Conservation (phyloP, 2,888 invertebrate species). For the Drosophila barbarae region DNA sequence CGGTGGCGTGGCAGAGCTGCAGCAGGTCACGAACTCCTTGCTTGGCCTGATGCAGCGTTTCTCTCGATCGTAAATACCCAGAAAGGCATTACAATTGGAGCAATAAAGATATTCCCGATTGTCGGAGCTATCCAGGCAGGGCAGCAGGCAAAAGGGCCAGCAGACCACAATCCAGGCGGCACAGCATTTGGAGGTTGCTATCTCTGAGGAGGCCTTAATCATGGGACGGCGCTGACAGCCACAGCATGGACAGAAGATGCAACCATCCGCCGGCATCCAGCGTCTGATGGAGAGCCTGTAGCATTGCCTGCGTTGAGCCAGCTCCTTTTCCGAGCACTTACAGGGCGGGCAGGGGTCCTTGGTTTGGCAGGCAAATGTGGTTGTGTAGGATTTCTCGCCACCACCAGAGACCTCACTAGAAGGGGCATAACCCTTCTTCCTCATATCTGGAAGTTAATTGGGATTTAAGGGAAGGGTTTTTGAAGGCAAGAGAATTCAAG, state of each 20-base stretch:
- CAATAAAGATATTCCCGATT: constrained; percentile 76
- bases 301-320: constrained; percentile 35
- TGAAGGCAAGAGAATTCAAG: rapidly evolving
- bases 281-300: constrained; percentile 75
- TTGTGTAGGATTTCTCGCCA: background rate
- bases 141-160: constrained; percentile 79
- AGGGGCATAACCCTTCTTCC: background rate
- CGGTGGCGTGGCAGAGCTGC: constrained; percentile 1
- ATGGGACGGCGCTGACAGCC: constrained; percentile 68
- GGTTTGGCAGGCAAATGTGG: background rate
- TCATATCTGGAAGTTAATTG: background rate
- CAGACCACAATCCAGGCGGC: constrained; percentile 56
- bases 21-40: constrained; percentile 56
- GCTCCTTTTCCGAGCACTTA: constrained; percentile 3
- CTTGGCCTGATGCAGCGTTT: constrained; percentile 74
- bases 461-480: background rate
- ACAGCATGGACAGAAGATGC: constrained; percentile 77
- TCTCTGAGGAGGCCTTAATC: constrained; percentile 66
- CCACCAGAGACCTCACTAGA: background rate
- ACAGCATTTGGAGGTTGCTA: constrained; percentile 55
- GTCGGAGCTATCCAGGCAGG: constrained; percentile 70
- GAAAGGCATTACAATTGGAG: constrained; percentile 72
- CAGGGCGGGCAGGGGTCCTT: background rate
- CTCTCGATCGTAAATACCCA: constrained; percentile 77
- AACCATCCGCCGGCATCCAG: constrained; percentile 73